phyloP scores from a whole-genome alignment of 2,888 invertebrate genomes.

The Conistra vaccinii region DNA sequence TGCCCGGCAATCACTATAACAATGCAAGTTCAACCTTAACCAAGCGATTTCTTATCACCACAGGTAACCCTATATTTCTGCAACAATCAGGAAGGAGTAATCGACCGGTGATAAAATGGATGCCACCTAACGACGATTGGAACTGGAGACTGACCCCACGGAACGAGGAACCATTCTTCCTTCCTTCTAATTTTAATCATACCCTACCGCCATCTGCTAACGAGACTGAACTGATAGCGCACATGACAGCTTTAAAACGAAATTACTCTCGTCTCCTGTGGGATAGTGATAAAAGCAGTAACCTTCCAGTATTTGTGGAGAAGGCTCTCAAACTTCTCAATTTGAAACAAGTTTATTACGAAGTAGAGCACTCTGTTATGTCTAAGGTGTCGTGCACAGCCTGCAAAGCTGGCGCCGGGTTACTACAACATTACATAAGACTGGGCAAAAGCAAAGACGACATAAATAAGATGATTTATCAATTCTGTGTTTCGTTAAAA shows the following conservation, averaged over 20 bases:
- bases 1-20: not conserved
- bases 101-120: constrained; percentile 87
- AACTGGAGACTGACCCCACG: constrained; percentile 83
- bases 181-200: constrained; percentile 87
- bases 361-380: constrained; percentile 98
- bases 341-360: constrained; percentile 95
- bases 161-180: constrained; percentile 85
- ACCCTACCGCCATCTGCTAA: constrained; percentile 88
- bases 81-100: constrained; percentile 78
- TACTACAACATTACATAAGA: constrained; percentile 96
- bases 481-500: constrained; percentile 96
- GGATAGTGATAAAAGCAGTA: constrained; percentile 93
- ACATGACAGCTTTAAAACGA: constrained; percentile 85
- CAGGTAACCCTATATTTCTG: constrained; percentile 88
- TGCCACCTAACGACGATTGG: constrained; percentile 87
- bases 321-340: constrained; percentile 95
- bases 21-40: not conserved
- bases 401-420: constrained; percentile 96
- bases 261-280: constrained; percentile 92
- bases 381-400: constrained; percentile 97
- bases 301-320: constrained; percentile 95
- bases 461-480: constrained; percentile 95
- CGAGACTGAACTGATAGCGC: constrained; percentile 86
- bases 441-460: constrained; percentile 96
- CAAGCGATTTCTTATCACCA: constrained; percentile 39